phyloP scores from a whole-genome alignment of 2,113 vertebrate genomes.

The Lamprotornis superbus region DNA sequence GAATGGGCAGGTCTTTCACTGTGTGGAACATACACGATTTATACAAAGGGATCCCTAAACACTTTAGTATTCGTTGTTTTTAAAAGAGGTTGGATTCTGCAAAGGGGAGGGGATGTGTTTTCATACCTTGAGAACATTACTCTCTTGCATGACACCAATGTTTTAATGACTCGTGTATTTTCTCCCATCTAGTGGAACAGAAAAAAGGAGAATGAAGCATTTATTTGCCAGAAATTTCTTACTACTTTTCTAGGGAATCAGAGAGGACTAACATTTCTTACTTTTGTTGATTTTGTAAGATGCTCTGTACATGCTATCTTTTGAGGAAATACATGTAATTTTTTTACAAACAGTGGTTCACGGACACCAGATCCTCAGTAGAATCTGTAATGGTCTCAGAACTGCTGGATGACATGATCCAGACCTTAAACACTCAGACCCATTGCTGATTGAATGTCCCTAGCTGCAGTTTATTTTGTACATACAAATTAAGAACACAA shows the following conservation, averaged over 20 bases:
- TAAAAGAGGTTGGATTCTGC: not conserved
- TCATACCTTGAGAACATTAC: conserved; percentile 14
- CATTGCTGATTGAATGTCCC: not conserved
- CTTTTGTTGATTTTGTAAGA: not conserved
- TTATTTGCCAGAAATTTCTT: not conserved
- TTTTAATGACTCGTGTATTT: not conserved
- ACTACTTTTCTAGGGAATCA: not conserved
- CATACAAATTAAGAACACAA: conserved; percentile 49
- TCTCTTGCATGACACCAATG: not conserved
- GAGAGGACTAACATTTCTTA: not conserved
- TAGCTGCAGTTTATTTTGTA: conserved; percentile 13
- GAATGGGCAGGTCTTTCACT: conserved; percentile 10
- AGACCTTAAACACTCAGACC: not conserved
- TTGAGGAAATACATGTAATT: not conserved
- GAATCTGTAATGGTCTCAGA: not conserved
- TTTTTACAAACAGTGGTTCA: not conserved
- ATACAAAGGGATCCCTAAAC: not conserved
- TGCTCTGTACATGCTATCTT: not conserved
- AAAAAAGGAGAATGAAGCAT: not conserved
- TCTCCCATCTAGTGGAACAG: not conserved
- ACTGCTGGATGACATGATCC: conserved; percentile 18
- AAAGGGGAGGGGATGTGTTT: conserved; percentile 6
- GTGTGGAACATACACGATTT: not conserved
- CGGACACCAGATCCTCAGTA: not conserved
- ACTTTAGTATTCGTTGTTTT: not conserved